phyloP scores from a whole-genome alignment of 2,113 vertebrate species.

The Trematomus loennbergii region DNA sequence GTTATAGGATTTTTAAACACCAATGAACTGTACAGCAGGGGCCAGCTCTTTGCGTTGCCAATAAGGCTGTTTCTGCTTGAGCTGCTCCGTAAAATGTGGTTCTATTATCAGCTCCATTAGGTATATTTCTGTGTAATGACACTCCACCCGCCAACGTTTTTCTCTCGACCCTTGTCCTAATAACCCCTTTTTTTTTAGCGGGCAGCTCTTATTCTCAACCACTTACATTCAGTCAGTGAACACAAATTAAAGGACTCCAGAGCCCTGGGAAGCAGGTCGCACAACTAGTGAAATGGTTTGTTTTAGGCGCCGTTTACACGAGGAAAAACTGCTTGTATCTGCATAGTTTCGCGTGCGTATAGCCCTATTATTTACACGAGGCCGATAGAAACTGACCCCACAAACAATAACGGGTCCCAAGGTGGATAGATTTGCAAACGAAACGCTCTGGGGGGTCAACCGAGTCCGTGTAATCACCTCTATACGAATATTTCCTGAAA shows the following conservation, averaged over 20 bases:
- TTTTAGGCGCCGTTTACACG: no score
- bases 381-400: no score
- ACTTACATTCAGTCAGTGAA: slow-evolving; percentile 50
- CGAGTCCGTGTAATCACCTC: no score
- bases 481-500: no score
- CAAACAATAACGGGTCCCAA: no score
- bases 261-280: slow-evolving; percentile 9
- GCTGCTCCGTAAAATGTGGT: slow-evolving; percentile 65
- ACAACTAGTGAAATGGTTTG: slow-evolving; percentile 4
- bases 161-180: slow-evolving; percentile 63
- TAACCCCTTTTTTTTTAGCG: slow-evolving; percentile 70
- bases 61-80: slow-evolving; percentile 53
- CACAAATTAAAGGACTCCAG: slow-evolving; percentile 42
- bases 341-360: no score
- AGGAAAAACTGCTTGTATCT: no score
- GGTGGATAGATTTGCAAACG: no score
- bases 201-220: slow-evolving; percentile 33
- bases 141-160: slow-evolving; percentile 44
- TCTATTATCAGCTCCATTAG: slow-evolving; percentile 75
- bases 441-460: no score
- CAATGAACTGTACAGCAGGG: slow-evolving; percentile 21
- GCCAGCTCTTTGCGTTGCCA: slow-evolving; percentile 27
- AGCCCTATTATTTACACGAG: no score
- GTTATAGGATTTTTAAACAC: slow-evolving; percentile 50
- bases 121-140: slow-evolving; percentile 70